Evolutionary conservation across 2,888 invertebrate genomes (phyloP).

Genomic region (Oscheius sp.): DNA sequence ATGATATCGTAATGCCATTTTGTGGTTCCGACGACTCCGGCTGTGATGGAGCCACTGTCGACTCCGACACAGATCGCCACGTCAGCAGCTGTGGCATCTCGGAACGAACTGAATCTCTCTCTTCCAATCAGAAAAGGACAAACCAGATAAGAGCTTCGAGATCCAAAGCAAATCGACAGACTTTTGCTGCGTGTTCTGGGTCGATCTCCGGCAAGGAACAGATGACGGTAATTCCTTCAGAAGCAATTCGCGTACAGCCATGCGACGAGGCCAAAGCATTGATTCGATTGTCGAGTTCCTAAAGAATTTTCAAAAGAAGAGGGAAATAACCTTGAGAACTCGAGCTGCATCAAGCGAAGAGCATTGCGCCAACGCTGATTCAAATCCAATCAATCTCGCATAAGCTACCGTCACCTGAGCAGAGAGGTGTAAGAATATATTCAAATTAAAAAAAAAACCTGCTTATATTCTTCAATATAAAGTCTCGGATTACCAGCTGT

Average conservation of each 20-base stretch:
- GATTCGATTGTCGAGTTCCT: slow-evolving; percentile 59
- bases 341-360: slow-evolving; percentile 63
- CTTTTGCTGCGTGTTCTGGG: slow-evolving; percentile 47
- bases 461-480: slow-evolving; percentile 59
- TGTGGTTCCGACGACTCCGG: slow-evolving; percentile 61
- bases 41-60: slow-evolving; percentile 46
- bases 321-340: slow-evolving; percentile 48
- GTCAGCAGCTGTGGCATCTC: slow-evolving; percentile 64
- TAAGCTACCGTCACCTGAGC: slow-evolving; percentile 62
- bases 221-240: slow-evolving; percentile 40
- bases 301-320: slow-evolving; percentile 8
- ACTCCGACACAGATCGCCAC: slow-evolving; percentile 61
- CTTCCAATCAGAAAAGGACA: not conserved
- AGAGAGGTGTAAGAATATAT: not conserved
- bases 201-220: slow-evolving; percentile 48
- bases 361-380: slow-evolving; percentile 60
- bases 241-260: slow-evolving; percentile 45
- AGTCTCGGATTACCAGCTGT: slow-evolving; percentile 57
- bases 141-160: slow-evolving; percentile 46
- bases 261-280: slow-evolving; percentile 35
- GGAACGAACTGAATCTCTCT: slow-evolving; percentile 57
- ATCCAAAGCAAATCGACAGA: slow-evolving; percentile 52
- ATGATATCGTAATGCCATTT: slow-evolving; percentile 69
- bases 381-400: slow-evolving; percentile 61
- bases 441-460: slow-evolving; percentile 32